Conservation (phyloP, 2,888 invertebrate genomes). For the Diogma glabrata region DNA sequence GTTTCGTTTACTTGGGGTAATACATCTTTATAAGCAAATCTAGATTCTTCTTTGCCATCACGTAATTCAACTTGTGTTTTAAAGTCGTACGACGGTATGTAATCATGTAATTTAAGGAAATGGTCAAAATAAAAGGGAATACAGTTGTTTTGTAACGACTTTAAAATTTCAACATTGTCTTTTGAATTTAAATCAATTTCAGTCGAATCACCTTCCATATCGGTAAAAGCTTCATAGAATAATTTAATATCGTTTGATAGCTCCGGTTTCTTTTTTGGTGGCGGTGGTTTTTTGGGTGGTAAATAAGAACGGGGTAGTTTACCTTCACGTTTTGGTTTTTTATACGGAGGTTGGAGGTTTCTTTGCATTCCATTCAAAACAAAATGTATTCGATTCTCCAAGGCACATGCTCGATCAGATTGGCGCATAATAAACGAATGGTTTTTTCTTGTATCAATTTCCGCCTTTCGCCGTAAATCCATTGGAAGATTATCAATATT, state of each 20-base stretch:
- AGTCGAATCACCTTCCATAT: no score
- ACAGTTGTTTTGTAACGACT: conserved; percentile 28
- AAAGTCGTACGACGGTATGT: conserved; percentile 33
- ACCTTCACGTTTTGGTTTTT: conserved; percentile 23
- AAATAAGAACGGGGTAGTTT: conserved; percentile 26
- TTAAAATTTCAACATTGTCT: conserved; percentile 24
- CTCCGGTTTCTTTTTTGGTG: no score
- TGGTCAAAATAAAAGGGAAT: conserved; percentile 35
- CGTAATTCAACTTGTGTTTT: conserved; percentile 30
- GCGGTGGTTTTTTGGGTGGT: no score
- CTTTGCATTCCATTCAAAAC: conserved; percentile 30
- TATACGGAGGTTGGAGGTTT: conserved; percentile 29
- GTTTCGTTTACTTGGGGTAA: conserved; percentile 24
- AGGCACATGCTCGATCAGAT: conserved; percentile 28
- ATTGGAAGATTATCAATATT: conserved; percentile 29
- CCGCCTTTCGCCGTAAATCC: conserved; percentile 21
- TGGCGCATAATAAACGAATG: conserved; percentile 24
- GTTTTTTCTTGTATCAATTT: conserved; percentile 24
- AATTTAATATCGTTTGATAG: no score
- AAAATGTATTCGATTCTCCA: conserved; percentile 29
- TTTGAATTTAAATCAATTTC: conserved; percentile 14
- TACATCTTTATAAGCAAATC: conserved; percentile 21
- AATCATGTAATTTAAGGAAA: conserved; percentile 31
- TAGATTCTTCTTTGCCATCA: conserved; percentile 30
- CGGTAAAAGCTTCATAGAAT: no score